These are phyloP conservation scores for Cataglyphis livida DNA, from an alignment of 2,888 invertebrate species.

Conservation along the genomic window DNA sequence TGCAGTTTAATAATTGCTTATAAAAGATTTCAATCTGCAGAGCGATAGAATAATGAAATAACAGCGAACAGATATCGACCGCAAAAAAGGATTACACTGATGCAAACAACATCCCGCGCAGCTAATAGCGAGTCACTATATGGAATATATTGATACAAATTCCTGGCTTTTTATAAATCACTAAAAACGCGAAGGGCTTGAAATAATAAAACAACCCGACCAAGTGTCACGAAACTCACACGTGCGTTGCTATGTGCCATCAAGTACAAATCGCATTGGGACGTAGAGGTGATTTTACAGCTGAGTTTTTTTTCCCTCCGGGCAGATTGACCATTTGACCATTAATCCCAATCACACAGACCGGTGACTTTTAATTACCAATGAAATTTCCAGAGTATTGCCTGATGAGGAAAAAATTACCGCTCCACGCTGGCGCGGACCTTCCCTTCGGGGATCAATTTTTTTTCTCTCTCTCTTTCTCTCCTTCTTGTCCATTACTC, in stretches of 20 bases:
- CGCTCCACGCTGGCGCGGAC: conserved; percentile 61
- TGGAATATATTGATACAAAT: neutral
- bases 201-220: conserved; percentile 34
- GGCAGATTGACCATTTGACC: conserved; percentile 83
- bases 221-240: conserved; percentile 40
- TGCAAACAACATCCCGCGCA: conserved; percentile 8
- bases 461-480: conserved; percentile 24
- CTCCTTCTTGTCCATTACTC: conserved; percentile 11
- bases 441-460: conserved; percentile 70
- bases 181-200: conserved; percentile 38
- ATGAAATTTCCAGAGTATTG: conserved; percentile 82
- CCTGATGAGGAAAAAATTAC: conserved; percentile 81
- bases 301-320: conserved; percentile 72
- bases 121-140: neutral
- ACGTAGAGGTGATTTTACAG: conserved; percentile 67
- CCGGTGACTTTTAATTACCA: conserved; percentile 84
- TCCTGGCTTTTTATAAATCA: conserved; percentile 40
- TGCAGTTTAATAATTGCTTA: conserved; percentile 7
- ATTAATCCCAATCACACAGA: conserved; percentile 84
- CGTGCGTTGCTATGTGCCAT: conserved; percentile 34
- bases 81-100: conserved; percentile 13
- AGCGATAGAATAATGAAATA: conserved; percentile 31
- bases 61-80: conserved; percentile 24
- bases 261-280: conserved; percentile 53
- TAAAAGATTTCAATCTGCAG: conserved; percentile 3